Percentiles rank a stretch among this genome's conserved stretches.
Conservation (phyloP, 2,888 invertebrate genomes). For the Scotopteryx bipunctaria region DNA sequence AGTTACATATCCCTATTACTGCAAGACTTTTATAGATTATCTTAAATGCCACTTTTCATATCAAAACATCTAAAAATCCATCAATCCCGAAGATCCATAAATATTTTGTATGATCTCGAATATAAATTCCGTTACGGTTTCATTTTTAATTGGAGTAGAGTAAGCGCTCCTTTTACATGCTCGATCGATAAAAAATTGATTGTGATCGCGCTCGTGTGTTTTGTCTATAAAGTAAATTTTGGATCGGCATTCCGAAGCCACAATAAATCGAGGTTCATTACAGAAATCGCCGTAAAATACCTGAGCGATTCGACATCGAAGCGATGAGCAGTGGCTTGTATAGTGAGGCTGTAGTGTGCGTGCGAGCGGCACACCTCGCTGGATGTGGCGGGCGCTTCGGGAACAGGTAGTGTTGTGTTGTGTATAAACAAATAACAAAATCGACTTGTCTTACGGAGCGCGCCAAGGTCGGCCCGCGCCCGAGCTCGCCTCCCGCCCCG, state of each 20-base stretch:
- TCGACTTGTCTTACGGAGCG: conserved; percentile 79
- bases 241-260: conserved; percentile 64
- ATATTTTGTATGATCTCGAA: conserved; percentile 57
- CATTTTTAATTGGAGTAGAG: conserved; percentile 62
- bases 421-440: conserved; percentile 83
- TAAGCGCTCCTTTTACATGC: conserved; percentile 50
- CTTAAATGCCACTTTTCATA: conserved; percentile 46
- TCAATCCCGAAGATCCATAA: conserved; percentile 46
- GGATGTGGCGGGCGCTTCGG: conserved; percentile 38
- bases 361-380: conserved; percentile 44
- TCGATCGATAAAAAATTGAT: conserved; percentile 58
- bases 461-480: conserved; percentile 71
- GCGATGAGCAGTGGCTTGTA: conserved; percentile 43
- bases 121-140: conserved; percentile 61
- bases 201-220: conserved; percentile 66
- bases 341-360: conserved; percentile 39
- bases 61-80: conserved; percentile 40
- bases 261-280: conserved; percentile 79
- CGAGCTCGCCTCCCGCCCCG: conserved; percentile 48
- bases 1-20: conserved; percentile 68
- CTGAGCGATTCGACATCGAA: conserved; percentile 69
- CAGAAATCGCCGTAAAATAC: conserved; percentile 79
- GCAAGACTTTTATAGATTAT: conserved; percentile 51
- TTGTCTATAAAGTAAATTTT: conserved; percentile 68
- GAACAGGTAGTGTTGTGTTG: conserved; percentile 81